Conservation (phyloP, 2,888 invertebrate species). For the Archaeoteleia sp. region DNA sequence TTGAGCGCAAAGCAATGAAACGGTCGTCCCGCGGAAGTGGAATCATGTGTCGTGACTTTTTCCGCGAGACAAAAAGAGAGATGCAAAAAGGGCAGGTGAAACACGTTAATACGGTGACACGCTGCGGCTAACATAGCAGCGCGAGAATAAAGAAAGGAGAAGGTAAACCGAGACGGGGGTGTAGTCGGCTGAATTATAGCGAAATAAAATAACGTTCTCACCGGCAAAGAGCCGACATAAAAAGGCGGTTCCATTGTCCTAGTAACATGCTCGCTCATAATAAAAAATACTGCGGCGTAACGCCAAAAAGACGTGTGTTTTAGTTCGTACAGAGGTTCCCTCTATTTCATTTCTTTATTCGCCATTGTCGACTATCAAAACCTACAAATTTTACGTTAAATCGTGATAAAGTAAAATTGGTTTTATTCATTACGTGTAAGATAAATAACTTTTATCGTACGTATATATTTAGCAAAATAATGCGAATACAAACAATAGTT, state of each 20-base stretch:
- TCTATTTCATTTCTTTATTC: not conserved
- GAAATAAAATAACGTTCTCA: slow-evolving; percentile 50
- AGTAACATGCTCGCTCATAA: slow-evolving; percentile 16
- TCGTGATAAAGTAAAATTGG: not conserved
- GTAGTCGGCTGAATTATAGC: slow-evolving; percentile 48
- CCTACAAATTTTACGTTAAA: slow-evolving; percentile 3
- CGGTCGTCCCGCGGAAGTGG: slow-evolving; percentile 13
- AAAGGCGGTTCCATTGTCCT: slow-evolving; percentile 20
- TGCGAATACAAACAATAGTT: too few species aligned
- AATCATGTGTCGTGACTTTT: slow-evolving; percentile 24
- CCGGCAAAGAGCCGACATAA: slow-evolving; percentile 18
- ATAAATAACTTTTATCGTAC: too few species aligned
- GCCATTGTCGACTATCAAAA: not conserved
- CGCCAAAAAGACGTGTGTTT: slow-evolving; percentile 20
- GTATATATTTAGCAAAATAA: too few species aligned
- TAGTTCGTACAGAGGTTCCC: slow-evolving; percentile 4
- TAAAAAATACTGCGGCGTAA: slow-evolving; percentile 15
- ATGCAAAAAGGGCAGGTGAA: slow-evolving; percentile 19
- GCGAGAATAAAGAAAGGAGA: slow-evolving; percentile 18
- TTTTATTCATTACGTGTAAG: too few species aligned
- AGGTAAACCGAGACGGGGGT: slow-evolving; percentile 17
- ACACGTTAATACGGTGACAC: slow-evolving; percentile 17
- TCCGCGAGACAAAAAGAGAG: slow-evolving; percentile 11
- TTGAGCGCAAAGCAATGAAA: slow-evolving; percentile 19
- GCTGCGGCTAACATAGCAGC: slow-evolving; percentile 9